Evolutionary conservation across 2,113 vertebrate species (phyloP), one percentile per base, ranked within the genome.

Genomic region (Herpetotheres cachinnans): DNA sequence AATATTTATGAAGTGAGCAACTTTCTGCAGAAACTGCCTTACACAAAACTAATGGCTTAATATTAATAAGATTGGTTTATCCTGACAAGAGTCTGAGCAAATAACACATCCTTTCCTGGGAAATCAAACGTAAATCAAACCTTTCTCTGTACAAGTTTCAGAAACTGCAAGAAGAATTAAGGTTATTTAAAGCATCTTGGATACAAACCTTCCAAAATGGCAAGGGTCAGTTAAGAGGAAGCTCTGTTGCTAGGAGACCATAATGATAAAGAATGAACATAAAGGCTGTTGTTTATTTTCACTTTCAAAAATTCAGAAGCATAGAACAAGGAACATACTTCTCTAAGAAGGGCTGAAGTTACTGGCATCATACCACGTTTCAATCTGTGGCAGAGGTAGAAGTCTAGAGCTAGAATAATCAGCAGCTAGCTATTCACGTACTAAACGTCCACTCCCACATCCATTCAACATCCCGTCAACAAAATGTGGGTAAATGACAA

Each of bases 291-390:
- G 36, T 29, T 61, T 47, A 29, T 61, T 56, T 55, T 54, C 26
- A 20, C 8, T 66, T 50, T 8, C 3, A 49, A 36, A 32, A 17
- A 24, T 7, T 30, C 54, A 42, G 11, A 34, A 49, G 2, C 2
- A 6, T 29, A 21, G 55, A 21, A 40, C 66, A 52, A 65, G 42
- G 24, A 47, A 17, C 4, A 4, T 7, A 7, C 30, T 42, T 16
- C 12, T 7, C 20, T 40, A 46, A 42, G 21, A 36, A 61, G 26
- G 59, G 11, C 21, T n/a, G 18, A 66, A 58, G 34, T n/a, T 59
- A 12, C 7, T 3, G 4, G 7, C 9, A 7, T 19, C 17, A 0
- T 5, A 36, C 7, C 16, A 4, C 34, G 21, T 27, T 63, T 36
- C 29, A 42, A 61, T 13, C 9, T 12, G 2, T 5, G 13, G 20